Evolutionary conservation across 2,888 invertebrate species (phyloP), one percentile per base, ranked within the genome.

Genomic region (Aproaerema taeniolella): DNA sequence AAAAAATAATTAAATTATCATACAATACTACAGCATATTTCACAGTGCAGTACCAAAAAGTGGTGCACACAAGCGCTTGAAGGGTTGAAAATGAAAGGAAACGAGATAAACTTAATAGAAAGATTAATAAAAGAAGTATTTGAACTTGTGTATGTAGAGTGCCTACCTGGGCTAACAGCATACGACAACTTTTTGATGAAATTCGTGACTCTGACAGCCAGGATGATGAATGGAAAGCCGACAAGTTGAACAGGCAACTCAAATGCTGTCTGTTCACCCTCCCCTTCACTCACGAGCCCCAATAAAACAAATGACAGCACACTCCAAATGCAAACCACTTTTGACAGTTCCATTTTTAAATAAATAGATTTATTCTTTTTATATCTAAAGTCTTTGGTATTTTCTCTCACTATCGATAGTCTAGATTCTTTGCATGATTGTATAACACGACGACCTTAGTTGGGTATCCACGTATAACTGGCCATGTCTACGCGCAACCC

Each of bases 121-220:
- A n/a, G n/a, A n/a, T n/a, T n/a, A n/a, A n/a, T n/a, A n/a, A n/a
- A n/a, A n/a, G n/a, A n/a, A n/a, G n/a, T n/a, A n/a, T n/a, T n/a
- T n/a, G n/a, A n/a, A n/a, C n/a, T n/a, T n/a, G n/a, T n/a, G n/a
- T n/a, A n/a, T n/a, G n/a, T n/a, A n/a, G n/a, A 33, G 15, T n/a
- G 29, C 41, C 52, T 48, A 58, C 58, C 55, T 52, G 60, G 58
- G 41, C 42, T 60, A 65, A 47, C 72, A 3, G 95, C 93, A 71
- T 95, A 95, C 2, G 93, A 91, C 53, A 95, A 79, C 72, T 94
- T 95, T 78, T 94, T 95, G 38, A 94, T 90, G 61, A 95, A 95
- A 78, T 94, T 95, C 1, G 94, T 91, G 41, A 95, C 67, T 55
- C 92, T 88, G 34, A 95, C 95, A 8, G 94, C 93, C 34, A 93